Conservation (phyloP, 2,888 invertebrate species). For the Sepioteuthis lessoniana region DNA sequence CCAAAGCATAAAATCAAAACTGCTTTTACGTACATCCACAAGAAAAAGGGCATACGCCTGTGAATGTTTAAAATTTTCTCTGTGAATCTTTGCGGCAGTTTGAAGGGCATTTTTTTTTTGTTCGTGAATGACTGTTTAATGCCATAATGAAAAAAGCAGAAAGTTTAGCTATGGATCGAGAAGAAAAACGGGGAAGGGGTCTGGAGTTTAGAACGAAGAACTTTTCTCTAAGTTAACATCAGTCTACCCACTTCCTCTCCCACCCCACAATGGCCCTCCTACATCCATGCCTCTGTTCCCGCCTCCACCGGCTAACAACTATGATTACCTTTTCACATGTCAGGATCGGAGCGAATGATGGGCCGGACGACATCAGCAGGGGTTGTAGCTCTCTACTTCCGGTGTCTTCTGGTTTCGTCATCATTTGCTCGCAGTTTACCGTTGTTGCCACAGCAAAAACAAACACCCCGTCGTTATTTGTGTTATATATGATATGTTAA, state of each 20-base stretch:
- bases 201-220: neutral
- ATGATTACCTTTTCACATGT: constrained; percentile 11
- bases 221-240: neutral
- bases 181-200: neutral
- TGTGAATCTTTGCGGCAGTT: neutral
- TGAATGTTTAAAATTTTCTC: neutral
- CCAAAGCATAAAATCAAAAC: too few species aligned
- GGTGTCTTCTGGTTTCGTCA: constrained; percentile 23
- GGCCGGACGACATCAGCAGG: neutral
- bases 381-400: neutral
- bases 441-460: neutral
- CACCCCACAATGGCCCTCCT: neutral
- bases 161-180: too few species aligned
- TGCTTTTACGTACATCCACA: too few species aligned
- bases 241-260: too few species aligned
- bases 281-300: constrained; percentile 7
- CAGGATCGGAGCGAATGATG: neutral
- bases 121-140: neutral
- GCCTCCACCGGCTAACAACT: neutral
- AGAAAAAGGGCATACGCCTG: neutral
- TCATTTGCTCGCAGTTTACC: neutral
- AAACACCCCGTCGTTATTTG: neutral
- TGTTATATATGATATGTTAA: constrained; percentile 33
- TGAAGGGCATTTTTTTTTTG: neutral
- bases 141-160: neutral